Base-by-base conservation (phyloP, 2,797 vertebrate species). In the Eidolon dupreanum region DNA sequence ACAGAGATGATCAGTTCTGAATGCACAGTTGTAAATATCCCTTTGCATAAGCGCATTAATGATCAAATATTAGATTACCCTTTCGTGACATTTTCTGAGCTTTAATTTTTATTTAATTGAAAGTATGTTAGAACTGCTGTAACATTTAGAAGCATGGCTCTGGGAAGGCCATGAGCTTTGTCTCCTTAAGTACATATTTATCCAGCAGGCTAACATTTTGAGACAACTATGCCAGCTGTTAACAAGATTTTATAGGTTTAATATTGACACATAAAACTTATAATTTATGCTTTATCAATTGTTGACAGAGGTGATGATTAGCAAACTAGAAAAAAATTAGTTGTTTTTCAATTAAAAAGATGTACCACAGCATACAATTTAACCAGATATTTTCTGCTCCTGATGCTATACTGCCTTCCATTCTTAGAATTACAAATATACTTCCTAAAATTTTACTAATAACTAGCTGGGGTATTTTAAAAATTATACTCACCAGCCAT, bases 61-160 rank as follows among this genome's bases (percentile, higher is more conserved):
- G 97, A 98, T 97, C 97, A 98, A 99, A 99, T 98, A 98, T 98
- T 98, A 98, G 98, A 97, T 98, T 99, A 98, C 98, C 98, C 98
- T 98, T 99, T 97, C 98, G 97, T 98, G 98, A 98, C 98, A 99
- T 99, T 99, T 99, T 98, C 98, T 97, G 94, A 98, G 98, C 94
- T 98, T 98, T 99, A 99, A 98, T 98, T 99, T 99, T 98, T 98
- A 98, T 99, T 99, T 99, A 98, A 98, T 98, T 98, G 98, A 98
- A 98, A 98, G 97, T 96, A 95, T 98, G 97, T 97, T 98, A 98
- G 97, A 93, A 97, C 51, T 88, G 86, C 97, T 94, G 97, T 98
- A 98, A 99, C 98, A 98, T 98, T 99, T 98, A 98, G 96, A 98
- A 97, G 89, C 96, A 95, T 96, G 94, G 77, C 75, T 98, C 75